Percentiles rank a stretch among this genome's conserved stretches.
These are phyloP conservation scores for Geopemphigus sp. DNA, from an alignment of 1,140 invertebrate species.

Conservation along the genomic window DNA sequence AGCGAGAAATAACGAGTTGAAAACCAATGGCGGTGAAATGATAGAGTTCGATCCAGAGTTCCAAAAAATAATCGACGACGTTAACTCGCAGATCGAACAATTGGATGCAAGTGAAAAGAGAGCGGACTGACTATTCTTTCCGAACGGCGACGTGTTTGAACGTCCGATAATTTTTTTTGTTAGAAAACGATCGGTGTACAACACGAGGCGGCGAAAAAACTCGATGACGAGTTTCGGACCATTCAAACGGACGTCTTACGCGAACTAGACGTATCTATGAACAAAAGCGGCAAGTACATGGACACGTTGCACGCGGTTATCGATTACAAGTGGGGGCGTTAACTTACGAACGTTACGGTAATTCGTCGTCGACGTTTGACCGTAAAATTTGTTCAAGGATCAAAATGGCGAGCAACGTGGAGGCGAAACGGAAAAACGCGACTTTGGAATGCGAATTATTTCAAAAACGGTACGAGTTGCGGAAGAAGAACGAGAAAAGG, in stretches of 20 bases:
- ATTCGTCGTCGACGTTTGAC: too few relatives aligned
- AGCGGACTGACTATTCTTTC: background rate
- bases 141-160: too few relatives aligned
- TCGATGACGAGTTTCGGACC: background rate
- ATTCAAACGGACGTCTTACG: slow-evolving; percentile 5
- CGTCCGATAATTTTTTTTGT: background rate
- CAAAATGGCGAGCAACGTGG: background rate
- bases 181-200: background rate
- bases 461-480: slow-evolving; percentile 4
- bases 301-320: background rate
- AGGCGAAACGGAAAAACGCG: background rate
- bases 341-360: too few relatives aligned
- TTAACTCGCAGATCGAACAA: background rate
- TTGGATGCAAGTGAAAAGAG: background rate
- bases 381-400: background rate
- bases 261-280: background rate
- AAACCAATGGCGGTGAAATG: too few relatives aligned
- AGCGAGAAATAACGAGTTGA: background rate
- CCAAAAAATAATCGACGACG: background rate
- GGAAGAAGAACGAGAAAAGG: background rate
- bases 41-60: background rate
- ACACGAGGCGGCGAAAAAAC: too few relatives aligned
- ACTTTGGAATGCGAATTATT: slow-evolving; percentile 11
- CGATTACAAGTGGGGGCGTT: background rate
- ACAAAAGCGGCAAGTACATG: background rate